Evolutionary conservation across 2,888 invertebrate species (phyloP).

Genomic region (Oxyscelio sp.): DNA sequence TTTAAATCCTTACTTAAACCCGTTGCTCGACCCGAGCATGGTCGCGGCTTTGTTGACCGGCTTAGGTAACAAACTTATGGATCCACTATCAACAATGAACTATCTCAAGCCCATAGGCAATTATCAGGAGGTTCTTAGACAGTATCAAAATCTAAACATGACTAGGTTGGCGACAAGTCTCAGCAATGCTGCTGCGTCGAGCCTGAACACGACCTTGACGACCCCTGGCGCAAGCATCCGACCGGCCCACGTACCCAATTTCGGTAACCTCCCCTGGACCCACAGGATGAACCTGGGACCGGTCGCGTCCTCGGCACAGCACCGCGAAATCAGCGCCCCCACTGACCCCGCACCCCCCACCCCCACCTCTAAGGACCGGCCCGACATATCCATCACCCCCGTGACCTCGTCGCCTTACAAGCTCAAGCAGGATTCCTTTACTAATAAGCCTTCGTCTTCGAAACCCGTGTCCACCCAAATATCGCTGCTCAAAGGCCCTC

Average conservation of each 20-base stretch:
- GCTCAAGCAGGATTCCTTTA: slow-evolving; percentile 68
- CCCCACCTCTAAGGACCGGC: slow-evolving; percentile 88
- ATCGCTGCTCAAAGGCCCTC: slow-evolving; percentile 82
- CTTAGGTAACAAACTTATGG: slow-evolving; percentile 80
- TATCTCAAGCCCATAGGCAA: slow-evolving; percentile 84
- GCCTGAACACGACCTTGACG: slow-evolving; percentile 77
- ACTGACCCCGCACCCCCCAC: too few relatives aligned
- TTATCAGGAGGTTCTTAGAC: slow-evolving; percentile 84
- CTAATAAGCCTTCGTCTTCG: slow-evolving; percentile 8
- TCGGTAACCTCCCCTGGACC: slow-evolving; percentile 80
- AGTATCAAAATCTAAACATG: slow-evolving; percentile 84
- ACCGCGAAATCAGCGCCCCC: too few relatives aligned
- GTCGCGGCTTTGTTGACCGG: slow-evolving; percentile 83
- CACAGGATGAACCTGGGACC: slow-evolving; percentile 80
- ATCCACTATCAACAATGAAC: slow-evolving; percentile 83
- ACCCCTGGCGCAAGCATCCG: slow-evolving; percentile 59
- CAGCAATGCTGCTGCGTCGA: slow-evolving; percentile 67
- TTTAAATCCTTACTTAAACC: slow-evolving; percentile 85
- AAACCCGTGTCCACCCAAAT: slow-evolving; percentile 80
- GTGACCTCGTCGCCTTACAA: slow-evolving; percentile 74
- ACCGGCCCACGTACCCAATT: slow-evolving; percentile 38
- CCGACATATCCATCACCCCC: slow-evolving; percentile 89
- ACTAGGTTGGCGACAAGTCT: slow-evolving; percentile 79
- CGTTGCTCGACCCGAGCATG: slow-evolving; percentile 83
- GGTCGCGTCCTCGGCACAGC: slow-evolving; percentile 16